Evolutionary conservation across 1,140 invertebrate species (phyloP).

Genomic region (Drosophila suzukii): DNA sequence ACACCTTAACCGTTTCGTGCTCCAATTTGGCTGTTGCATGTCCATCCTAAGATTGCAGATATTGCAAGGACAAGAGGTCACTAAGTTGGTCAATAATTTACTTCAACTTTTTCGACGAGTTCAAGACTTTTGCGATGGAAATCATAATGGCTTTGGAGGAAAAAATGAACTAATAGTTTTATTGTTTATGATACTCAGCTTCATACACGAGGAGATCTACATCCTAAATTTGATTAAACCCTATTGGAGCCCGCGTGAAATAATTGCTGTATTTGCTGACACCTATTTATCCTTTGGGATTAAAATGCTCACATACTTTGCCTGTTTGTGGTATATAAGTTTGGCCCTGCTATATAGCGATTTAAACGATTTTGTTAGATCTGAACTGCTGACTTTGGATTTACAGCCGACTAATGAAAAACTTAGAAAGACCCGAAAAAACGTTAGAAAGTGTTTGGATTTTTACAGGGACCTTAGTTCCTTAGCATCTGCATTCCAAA

Average conservation of each 20-base stretch:
- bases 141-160: constrained; percentile 17
- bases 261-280: not conserved
- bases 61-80: not conserved
- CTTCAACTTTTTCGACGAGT: constrained; percentile 20
- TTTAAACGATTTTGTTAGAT: constrained; percentile 27
- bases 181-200: not conserved
- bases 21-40: not conserved
- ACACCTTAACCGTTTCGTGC: not conserved
- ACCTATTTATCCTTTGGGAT: not conserved
- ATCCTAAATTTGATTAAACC: not conserved
- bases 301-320: constrained; percentile 16
- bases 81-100: constrained; percentile 25
- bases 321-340: constrained; percentile 37
- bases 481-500: constrained; percentile 13
- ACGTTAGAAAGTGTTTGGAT: constrained; percentile 27
- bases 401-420: not conserved
- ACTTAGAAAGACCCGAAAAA: not conserved
- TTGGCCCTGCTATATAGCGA: constrained; percentile 26
- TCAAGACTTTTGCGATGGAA: not conserved
- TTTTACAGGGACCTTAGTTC: constrained; percentile 39
- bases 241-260: accelerated
- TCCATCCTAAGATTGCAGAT: constrained; percentile 30
- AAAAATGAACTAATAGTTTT: constrained; percentile 29
- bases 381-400: not conserved
- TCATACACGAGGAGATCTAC: not conserved